Percentiles rank a stretch among this genome's conserved stretches.
Evolutionary conservation across 64 coral and sea anemone species (phyloP).

Genomic region (Porites lutea): DNA sequence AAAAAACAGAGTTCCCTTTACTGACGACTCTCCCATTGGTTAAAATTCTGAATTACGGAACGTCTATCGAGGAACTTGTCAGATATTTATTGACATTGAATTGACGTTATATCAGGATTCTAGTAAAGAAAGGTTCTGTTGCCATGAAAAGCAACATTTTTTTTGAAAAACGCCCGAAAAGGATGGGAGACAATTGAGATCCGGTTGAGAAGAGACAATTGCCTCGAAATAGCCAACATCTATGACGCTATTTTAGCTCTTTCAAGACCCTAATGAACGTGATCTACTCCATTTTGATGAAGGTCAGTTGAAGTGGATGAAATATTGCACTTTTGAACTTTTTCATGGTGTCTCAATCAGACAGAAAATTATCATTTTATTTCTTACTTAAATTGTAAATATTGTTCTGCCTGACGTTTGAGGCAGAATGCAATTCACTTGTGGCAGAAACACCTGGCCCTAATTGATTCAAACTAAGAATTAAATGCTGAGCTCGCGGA

Average conservation of each 20-base stretch:
- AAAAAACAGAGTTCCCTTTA: slow-evolving; percentile 42
- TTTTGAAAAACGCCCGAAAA: background rate
- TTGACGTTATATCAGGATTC: slow-evolving; percentile 13
- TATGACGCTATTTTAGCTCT: background rate
- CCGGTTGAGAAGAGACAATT: background rate
- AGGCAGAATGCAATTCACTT: no score
- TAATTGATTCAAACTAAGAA: no score
- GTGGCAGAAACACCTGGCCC: no score
- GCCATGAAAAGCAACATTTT: background rate
- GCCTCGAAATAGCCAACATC: background rate
- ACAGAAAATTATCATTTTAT: no score
- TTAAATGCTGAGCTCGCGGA: no score
- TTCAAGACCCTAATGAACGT: background rate
- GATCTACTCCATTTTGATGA: background rate
- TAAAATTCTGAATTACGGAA: slow-evolving; percentile 53
- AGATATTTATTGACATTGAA: slow-evolving; percentile 44
- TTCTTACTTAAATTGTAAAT: no score
- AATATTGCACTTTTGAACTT: background rate
- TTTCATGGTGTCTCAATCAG: background rate
- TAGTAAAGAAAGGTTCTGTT: slow-evolving; percentile 29
- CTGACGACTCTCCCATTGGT: slow-evolving; percentile 35
- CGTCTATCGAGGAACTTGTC: slow-evolving; percentile 50
- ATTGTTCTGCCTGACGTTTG: no score
- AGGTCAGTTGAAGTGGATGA: background rate
- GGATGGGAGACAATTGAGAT: background rate